Evolutionary conservation across 2,113 vertebrate species (phyloP).

Genomic region (Archilochus colubris): DNA sequence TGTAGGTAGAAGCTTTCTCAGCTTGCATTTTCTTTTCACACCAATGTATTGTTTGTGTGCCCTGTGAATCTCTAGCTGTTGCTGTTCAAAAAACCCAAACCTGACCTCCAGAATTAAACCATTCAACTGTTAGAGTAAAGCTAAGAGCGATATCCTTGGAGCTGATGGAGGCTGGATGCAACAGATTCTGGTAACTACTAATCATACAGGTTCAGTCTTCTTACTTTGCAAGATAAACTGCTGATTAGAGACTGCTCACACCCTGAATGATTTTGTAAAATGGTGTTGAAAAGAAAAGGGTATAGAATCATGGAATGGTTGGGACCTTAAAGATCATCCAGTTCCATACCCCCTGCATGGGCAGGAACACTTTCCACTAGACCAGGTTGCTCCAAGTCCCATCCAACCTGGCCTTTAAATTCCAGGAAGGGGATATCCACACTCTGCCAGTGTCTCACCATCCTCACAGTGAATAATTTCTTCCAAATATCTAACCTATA

Average conservation of each 20-base stretch:
- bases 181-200: background rate
- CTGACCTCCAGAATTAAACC: background rate
- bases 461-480: too few relatives aligned
- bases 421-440: too few relatives aligned
- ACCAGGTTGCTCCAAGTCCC: too few relatives aligned
- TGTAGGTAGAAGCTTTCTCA: background rate
- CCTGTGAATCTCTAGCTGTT: background rate
- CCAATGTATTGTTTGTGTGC: background rate
- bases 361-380: too few relatives aligned
- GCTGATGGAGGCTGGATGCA: slow-evolving; percentile 12
- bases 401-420: too few relatives aligned
- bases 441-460: too few relatives aligned
- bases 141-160: background rate
- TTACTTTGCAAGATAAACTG: background rate
- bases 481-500: too few relatives aligned
- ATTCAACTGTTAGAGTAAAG: background rate
- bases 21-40: background rate
- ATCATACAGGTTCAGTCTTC: background rate
- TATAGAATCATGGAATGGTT: too few relatives aligned
- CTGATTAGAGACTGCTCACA: background rate
- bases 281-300: background rate
- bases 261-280: background rate
- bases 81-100: background rate
- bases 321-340: too few relatives aligned
- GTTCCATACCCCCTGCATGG: too few relatives aligned